phyloP scores from a whole-genome alignment of 64 coral and sea anemone species.

The Montipora cactus region DNA sequence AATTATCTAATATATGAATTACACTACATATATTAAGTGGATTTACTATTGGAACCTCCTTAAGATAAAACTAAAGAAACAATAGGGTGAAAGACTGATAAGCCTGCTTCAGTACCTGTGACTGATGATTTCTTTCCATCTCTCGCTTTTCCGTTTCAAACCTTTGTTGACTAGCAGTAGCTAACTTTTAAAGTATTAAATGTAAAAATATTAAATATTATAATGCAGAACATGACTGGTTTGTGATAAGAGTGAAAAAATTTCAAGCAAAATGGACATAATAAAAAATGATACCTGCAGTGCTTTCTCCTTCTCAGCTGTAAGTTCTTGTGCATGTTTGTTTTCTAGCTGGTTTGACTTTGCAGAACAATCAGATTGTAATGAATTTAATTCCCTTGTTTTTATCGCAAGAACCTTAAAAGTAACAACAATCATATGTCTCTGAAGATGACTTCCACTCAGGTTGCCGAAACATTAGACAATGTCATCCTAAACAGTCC shows the following conservation, averaged over 20 bases:
- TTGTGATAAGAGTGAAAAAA: not conserved
- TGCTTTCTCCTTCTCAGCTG: conserved; percentile 71
- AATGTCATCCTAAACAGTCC: too few relatives aligned
- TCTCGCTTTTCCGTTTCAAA: conserved; percentile 71
- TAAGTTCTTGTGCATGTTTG: conserved; percentile 83
- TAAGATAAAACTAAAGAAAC: too few relatives aligned
- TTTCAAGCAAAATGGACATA: too few relatives aligned
- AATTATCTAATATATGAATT: too few relatives aligned
- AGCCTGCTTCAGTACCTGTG: not conserved
- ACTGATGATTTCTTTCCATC: conserved; percentile 42
- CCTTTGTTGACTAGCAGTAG: conserved; percentile 26
- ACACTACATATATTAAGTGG: too few relatives aligned
- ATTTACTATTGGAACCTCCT: too few relatives aligned
- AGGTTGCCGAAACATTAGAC: too few relatives aligned
- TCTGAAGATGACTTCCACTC: too few relatives aligned
- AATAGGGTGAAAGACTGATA: not conserved
- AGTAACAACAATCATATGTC: not conserved
- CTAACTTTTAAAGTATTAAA: conserved; percentile 43
- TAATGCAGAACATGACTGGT: not conserved
- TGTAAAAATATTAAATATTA: not conserved
- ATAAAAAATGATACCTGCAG: conserved; percentile 34
- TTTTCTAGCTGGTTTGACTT: conserved; percentile 68
- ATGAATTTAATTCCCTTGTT: conserved; percentile 62
- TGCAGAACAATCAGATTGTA: conserved; percentile 60
- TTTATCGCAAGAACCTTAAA: conserved; percentile 67